Percentiles rank a stretch among this genome's conserved stretches.
Conservation (phyloP, 2,113 vertebrate genomes). For the Cnemophilus loriae region DNA sequence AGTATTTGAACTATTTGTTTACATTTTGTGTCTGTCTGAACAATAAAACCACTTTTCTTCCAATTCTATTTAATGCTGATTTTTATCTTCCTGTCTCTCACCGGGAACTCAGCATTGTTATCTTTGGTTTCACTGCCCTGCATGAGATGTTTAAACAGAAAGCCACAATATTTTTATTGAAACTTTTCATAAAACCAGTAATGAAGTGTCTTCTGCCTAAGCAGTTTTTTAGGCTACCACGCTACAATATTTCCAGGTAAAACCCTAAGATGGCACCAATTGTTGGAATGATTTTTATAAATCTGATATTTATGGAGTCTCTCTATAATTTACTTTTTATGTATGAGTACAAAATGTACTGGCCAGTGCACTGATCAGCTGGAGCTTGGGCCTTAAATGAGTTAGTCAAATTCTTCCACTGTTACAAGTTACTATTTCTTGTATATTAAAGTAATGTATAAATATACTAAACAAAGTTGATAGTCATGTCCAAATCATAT, state of each 20-base stretch:
- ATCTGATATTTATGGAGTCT: background rate
- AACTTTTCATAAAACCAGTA: slow-evolving; percentile 12
- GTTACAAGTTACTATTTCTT: background rate
- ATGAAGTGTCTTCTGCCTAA: background rate
- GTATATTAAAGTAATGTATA: background rate
- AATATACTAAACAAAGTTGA: background rate
- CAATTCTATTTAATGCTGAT: background rate
- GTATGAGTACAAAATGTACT: background rate
- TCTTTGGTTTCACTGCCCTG: slow-evolving; percentile 39
- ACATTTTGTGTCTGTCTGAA: background rate
- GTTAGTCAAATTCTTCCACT: background rate
- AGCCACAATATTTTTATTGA: slow-evolving; percentile 45
- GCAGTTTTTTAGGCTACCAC: background rate
- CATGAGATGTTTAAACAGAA: slow-evolving; percentile 25
- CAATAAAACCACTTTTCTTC: background rate
- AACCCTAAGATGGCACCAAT: background rate
- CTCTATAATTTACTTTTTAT: background rate
- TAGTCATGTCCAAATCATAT: background rate
- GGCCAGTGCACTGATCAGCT: background rate
- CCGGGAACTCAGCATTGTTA: background rate
- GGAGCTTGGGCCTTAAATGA: background rate
- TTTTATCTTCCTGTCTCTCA: slow-evolving; percentile 26
- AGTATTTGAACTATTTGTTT: background rate
- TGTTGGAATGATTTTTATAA: background rate
- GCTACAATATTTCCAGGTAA: slow-evolving; percentile 14